Percentiles rank a stretch among this genome's conserved stretches.
phyloP scores from a whole-genome alignment of 2,888 invertebrate genomes.

The Troilus luridus region DNA sequence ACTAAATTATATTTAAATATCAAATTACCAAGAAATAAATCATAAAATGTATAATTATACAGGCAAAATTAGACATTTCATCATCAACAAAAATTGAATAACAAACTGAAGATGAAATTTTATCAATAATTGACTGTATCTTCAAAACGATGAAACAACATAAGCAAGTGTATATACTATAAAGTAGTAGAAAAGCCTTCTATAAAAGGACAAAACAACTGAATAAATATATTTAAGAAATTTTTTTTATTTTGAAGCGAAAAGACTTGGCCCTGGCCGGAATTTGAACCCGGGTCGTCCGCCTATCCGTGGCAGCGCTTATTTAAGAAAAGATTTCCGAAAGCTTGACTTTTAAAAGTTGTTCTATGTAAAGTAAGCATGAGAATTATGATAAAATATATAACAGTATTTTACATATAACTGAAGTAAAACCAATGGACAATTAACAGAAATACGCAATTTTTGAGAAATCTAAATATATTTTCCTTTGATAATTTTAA shows the following conservation, averaged over 20 bases:
- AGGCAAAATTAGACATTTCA: background rate
- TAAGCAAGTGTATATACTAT: background rate
- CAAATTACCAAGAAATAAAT: background rate
- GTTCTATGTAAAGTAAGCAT: background rate
- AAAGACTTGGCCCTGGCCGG: no score
- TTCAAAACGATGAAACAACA: background rate
- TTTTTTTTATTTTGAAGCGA: no score
- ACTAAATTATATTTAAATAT: background rate
- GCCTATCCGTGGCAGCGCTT: no score
- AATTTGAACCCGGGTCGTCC: no score
- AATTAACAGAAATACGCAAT: background rate
- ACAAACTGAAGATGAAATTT: background rate
- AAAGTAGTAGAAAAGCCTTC: background rate
- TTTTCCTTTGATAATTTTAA: no score
- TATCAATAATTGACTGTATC: background rate
- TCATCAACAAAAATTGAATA: background rate
- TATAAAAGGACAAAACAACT: background rate
- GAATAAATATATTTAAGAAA: background rate
- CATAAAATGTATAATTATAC: background rate
- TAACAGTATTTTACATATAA: no score
- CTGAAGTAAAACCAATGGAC: background rate
- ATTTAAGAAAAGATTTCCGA: no score
- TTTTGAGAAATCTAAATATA: no score
- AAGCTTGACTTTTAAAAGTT: background rate
- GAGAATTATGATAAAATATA: background rate